A percentile compares a stretch with the other conserved stretches of the same genome.
phyloP scores from a whole-genome alignment of 2,888 invertebrate genomes.

The Ptilodon capucinus region DNA sequence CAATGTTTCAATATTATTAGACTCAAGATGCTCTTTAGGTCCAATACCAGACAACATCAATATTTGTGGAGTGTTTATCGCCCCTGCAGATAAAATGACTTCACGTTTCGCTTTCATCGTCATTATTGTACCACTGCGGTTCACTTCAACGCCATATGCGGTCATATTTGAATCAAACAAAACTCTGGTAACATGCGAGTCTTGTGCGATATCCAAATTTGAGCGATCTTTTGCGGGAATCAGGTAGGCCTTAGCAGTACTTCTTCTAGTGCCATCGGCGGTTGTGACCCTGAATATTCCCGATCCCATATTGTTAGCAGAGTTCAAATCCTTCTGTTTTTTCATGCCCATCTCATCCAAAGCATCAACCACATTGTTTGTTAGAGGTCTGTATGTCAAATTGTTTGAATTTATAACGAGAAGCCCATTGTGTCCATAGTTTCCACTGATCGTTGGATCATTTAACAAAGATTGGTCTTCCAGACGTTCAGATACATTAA shows the following conservation, averaged over 20 bases:
- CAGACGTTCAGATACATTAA: conserved; percentile 24
- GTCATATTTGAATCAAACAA: conserved; percentile 4
- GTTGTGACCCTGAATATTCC: conserved; percentile 1
- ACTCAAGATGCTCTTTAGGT: conserved; percentile 15
- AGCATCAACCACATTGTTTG: conserved; percentile 9
- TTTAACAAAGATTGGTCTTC: conserved; percentile 9
- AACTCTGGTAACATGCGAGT: conserved; percentile 16
- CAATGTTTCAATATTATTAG: not conserved
- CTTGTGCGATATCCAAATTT: conserved; percentile 20
- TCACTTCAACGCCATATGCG: conserved; percentile 14
- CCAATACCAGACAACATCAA: conserved; percentile 32
- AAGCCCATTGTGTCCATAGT: conserved; percentile 27
- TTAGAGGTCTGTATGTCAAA: not conserved
- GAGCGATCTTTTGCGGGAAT: conserved; percentile 9
- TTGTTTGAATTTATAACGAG: conserved; percentile 17
- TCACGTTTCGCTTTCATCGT: conserved; percentile 14
- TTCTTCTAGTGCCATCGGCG: conserved; percentile 15
- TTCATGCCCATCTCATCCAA: conserved; percentile 17
- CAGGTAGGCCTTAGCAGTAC: conserved; percentile 16
- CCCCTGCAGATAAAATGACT: conserved; percentile 23
- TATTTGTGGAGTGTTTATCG: conserved; percentile 19
- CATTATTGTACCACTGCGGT: conserved; percentile 3
- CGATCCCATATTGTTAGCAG: conserved; percentile 14
- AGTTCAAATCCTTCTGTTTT: conserved; percentile 17
- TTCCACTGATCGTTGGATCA: conserved; percentile 3